Base-by-base conservation (phyloP, 2,113 vertebrate genomes). In the Datnioides undecimradiatus region DNA sequence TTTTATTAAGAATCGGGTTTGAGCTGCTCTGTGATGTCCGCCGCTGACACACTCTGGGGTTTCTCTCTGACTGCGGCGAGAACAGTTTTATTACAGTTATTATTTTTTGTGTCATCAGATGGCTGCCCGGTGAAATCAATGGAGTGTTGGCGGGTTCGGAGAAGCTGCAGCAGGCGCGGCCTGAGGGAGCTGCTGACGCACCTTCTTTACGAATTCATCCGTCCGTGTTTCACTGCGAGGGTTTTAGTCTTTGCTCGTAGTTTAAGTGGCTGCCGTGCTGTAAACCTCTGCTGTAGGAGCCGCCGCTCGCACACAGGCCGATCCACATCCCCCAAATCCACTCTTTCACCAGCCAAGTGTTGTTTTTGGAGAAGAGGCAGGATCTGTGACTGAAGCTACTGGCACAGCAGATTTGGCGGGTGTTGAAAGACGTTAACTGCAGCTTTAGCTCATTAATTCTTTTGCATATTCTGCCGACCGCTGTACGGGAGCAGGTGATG, bases 181-280 rank as follows among this genome's bases (percentile, higher is more conserved):
- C 58, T n/a, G 52, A 65, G 49, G 36, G 75, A 64, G 82, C 66
- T 81, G 68, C 82, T 51, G 82, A 74, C 75, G 33, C 52, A 33
- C 13, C 62, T 40, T 64, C 64, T 40, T 64, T 57, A 55, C 1
- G 1, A 31, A 33, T 3, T 71, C 43, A 41, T 9, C 25, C 0
- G 6, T 48, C 25, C 23, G 59, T 6, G 57, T 65, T 70, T 74
- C 64, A 21, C 48, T 45, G 51, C 27, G 23, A 51, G 46, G 2
- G 5, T 19, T 8, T 45, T 10, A 58, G 3, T 34, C 36, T 69
- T 10, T 29, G 21, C 38, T 36, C 17, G 31, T 12, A 9, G 34
- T 36, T 59, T 34, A 27, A 73, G 13, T 29, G 19, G 62, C 55
- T 36, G 45, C 25, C 36, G 31, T 27, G 33, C 19, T 58, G 17